Evolutionary conservation across 2,888 invertebrate species (phyloP), one percentile per base, ranked within the genome.

Genomic region (Dendrolimus pini): DNA sequence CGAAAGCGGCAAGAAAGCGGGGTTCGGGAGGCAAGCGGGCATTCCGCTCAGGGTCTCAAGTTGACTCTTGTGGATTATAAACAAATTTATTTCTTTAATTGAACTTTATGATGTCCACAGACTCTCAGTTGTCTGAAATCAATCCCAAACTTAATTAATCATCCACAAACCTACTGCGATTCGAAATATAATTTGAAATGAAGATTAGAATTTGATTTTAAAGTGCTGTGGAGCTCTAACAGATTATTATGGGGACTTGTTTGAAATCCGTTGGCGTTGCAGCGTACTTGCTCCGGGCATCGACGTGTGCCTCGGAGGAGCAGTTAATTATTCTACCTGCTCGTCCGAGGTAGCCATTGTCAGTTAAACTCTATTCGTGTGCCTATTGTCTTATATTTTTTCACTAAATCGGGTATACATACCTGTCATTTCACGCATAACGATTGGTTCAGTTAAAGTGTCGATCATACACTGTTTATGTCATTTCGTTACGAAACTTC

Each of bases 251-350:
- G 10, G 9, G 61, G 62, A 62, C 63, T 62, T 62, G 64, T 67
- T 70, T 62, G 63, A 68, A 69, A 62, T 41, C 6, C 47, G 41
- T 59, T 55, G 54, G 65, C 58, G 62, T 60, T 59, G 59, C 66
- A 65, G 64, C 62, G 66, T 68, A 67, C 67, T 54, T 64, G 60
- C 47, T 47, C 47, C 9, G 47, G 47, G 47, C 47, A 10, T 10
- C 62, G 66, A 65, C 63, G 66, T 63, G 64, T 69, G 71, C 68
- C 71, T 69, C 69, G 60, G 60, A 67, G 71, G 69, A 70, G 68
- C 71, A 69, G 78, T 78, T 80, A 79, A 80, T 80, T 78, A 79
- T 78, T 76, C 71, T 77, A 80, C 81, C 80, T 76, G 78, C 67
- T 61, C 63, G 64, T 63, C 59, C 56, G 69, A 63, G 62, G 67